Evolutionary conservation across 2,113 vertebrate genomes (phyloP), one percentile per base, ranked within the genome.

Genomic region (Dendropsophus ebraccatus): DNA sequence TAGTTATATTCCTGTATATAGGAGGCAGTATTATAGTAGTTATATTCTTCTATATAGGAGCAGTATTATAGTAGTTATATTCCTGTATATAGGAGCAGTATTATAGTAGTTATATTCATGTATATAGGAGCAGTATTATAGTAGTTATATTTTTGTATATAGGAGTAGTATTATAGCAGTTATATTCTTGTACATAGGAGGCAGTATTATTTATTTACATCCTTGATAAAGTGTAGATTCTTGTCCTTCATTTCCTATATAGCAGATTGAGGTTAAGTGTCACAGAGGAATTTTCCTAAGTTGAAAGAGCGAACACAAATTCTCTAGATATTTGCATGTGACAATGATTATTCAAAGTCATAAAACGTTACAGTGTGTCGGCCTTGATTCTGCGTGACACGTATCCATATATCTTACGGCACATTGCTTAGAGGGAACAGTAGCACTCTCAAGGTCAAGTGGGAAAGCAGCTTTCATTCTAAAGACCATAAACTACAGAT

Each of bases 401-500:
- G 21, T 10, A 12, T 73, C 21, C 72, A 67, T 78, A 67, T 76
- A 47, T 60, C n/a, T 54, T 76, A 65, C 83, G 75, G 83, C 74
- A 32, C 73, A 67, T 30, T 30, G 83, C 83, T 60, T 37, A 60
- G 10, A 67, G 83, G 74, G 72, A 35, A 52, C 23, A 35, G 67
- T 35, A 23, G 32, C 25, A 25, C 41, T 73, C 21, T 69, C 74
- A 85, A 78, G 83, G 83, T 85, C 58, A 54, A 65, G 58, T 56
- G 30, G 6, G 13, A 85, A 49, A 28, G 60, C 58, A 28, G 58
- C 47, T 28, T 19, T 14, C 49, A 56, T 56, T 58, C 32, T 58
- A 50, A 17, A 17, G 54, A 83, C 32, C 14, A 77, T 65, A 75
- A 67, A 60, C 56, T 35, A 30, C 73, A 32, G 16, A 47, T 28